Evolutionary conservation across 2,797 vertebrate species (phyloP), one percentile per base, ranked within the genome.

Genomic region (Chelmon rostratus): DNA sequence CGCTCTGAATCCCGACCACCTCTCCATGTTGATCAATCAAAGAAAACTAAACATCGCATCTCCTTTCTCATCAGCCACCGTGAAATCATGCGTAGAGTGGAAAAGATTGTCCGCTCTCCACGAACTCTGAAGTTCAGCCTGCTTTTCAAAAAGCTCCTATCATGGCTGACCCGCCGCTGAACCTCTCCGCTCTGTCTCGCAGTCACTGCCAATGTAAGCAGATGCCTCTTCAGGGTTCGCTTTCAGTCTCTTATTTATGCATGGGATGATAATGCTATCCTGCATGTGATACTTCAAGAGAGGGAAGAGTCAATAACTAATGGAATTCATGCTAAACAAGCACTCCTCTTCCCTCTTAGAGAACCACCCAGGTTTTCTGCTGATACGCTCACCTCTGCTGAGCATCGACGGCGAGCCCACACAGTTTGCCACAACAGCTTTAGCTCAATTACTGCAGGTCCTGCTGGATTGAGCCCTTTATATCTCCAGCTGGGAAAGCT

Each of bases 401-500:
- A 88, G 87, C 77, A 3, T 85, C 42, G 79, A 81, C 80, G 77
- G 33, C 4, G 1, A 82, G 90, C 90, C 92, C 92, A 93, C 93
- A 92, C 89, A 93, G 88, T 89, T 78, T 68, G 89, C 76, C 83
- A 78, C 78, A 76, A 77, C 88, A 88, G 82, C 71, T 88, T 86
- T 57, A 78, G 79, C 81, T 83, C 86, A 85, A 87, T 89, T 89
- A 89, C 86, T 46, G 89, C 76, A 71, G 84, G 89, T 85, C 84
- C 64, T 68, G 85, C 87, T 63, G 82, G 87, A 88, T 58, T 80
- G 74, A 84, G 82, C 72, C 79, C 85, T 81, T 87, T 84, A 76
- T 87, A 83, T 83, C 88, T 86, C 78, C 93, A 93, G 93, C 93
- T 95, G 93, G 90, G 86, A 88, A 82, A 88, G 86, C 88, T 94